Percentiles rank a stretch among this genome's conserved stretches.
Conservation (phyloP, 2,797 vertebrate genomes). For the Sparus aurata region DNA sequence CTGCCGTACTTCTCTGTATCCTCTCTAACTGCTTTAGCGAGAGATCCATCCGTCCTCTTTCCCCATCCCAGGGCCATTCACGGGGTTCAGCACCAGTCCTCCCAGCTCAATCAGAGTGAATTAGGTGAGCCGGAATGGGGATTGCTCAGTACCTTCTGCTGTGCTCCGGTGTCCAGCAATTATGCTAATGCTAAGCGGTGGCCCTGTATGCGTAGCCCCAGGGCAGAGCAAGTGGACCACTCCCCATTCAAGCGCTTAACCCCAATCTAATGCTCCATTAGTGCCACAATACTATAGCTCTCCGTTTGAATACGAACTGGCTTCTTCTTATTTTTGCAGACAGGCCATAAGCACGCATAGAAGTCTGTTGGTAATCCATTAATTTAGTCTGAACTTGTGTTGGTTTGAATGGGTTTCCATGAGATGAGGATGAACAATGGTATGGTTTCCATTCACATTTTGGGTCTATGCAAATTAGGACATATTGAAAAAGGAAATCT, state of each 20-base stretch:
- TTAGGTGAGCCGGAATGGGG: conserved; percentile 67
- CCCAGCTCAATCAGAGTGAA: conserved; percentile 74
- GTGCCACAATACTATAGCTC: conserved; percentile 73
- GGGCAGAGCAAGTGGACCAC: conserved; percentile 74
- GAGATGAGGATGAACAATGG: conserved; percentile 54
- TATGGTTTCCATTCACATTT: conserved; percentile 37
- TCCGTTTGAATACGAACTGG: conserved; percentile 73
- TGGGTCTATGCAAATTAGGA: conserved; percentile 40
- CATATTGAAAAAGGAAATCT: conserved; percentile 7
- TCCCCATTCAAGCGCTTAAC: conserved; percentile 83
- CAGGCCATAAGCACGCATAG: conserved; percentile 45
- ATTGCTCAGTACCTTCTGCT: conserved; percentile 68
- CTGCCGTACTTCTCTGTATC: conserved; percentile 29
- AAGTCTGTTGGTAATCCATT: conserved; percentile 73
- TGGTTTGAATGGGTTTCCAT: conserved; percentile 60
- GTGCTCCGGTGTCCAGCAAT: conserved; percentile 79
- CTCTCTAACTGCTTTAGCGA: conserved; percentile 44
- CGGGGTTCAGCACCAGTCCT: conserved; percentile 66
- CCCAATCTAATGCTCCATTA: conserved; percentile 85
- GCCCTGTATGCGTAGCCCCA: conserved; percentile 68
- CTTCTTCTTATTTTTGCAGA: conserved; percentile 49
- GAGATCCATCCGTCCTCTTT: conserved; percentile 44
- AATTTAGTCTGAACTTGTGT: conserved; percentile 65
- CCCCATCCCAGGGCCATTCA: conserved; percentile 56
- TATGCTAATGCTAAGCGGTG: conserved; percentile 81